Evolutionary conservation across 2,797 vertebrate genomes (phyloP).

Genomic region (Centroberyx gerrardi): DNA sequence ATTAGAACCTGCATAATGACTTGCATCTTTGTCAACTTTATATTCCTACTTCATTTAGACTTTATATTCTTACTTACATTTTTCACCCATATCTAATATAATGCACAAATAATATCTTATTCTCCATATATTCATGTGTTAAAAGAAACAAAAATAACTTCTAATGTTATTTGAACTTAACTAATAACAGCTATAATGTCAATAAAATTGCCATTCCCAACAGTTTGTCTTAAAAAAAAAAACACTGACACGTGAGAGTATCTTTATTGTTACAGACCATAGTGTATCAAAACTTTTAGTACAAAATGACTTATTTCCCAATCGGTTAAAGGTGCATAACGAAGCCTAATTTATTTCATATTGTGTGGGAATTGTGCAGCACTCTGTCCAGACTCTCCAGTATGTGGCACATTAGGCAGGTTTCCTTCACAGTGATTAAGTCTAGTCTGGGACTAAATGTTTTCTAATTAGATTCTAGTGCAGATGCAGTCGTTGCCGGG

Average conservation of each 20-base stretch:
- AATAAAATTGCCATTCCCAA: too few relatives aligned
- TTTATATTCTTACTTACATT: not conserved
- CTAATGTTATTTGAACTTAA: too few relatives aligned
- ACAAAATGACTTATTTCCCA: conserved; percentile 6
- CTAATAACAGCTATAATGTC: too few relatives aligned
- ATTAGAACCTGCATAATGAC: not conserved
- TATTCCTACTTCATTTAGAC: too few relatives aligned
- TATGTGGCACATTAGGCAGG: not conserved
- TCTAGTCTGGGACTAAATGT: not conserved
- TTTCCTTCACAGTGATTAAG: not conserved
- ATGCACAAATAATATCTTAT: too few relatives aligned
- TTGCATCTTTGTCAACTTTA: not conserved
- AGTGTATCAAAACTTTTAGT: conserved; percentile 23
- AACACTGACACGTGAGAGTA: conserved; percentile 11
- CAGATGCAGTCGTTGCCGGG: not conserved
- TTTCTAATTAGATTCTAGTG: conserved; percentile 9
- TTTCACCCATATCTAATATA: not conserved
- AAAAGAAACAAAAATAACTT: conserved; percentile 6
- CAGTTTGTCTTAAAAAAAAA: too few relatives aligned
- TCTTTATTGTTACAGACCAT: conserved; percentile 57
- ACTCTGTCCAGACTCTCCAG: not conserved
- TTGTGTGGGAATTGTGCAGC: not conserved
- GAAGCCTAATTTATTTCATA: not conserved
- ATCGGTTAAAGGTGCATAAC: not conserved
- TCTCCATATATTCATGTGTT: not conserved